Evolutionary conservation across 2,113 vertebrate genomes (phyloP), one percentile per base, ranked within the genome.

Genomic region (Osmerus mordax): DNA sequence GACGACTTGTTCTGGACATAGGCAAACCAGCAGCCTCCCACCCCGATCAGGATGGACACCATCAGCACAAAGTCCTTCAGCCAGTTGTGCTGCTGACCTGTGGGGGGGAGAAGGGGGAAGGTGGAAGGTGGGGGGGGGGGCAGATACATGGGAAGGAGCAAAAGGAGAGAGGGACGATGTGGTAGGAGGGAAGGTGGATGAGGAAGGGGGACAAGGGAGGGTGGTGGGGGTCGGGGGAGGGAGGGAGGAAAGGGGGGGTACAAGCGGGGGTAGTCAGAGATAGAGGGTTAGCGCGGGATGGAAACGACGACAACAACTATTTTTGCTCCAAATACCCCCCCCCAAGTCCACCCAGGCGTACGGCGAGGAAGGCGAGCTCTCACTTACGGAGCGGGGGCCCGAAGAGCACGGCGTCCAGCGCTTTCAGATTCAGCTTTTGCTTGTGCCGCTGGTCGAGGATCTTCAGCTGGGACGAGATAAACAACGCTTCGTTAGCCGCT

Each of bases 21-120:
- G 9, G 97, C 97, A 86, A 99, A 99, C 97, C 97, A 99, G 92
- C 97, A 99, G 77, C 97, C 97, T 16, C 96, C 96, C 62, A 99
- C 94, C 0, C 97, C 97, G 67, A 99, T 98, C 83, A 99, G 93
- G 78, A 99, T 99, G 84, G 97, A 99, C 80, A 99, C 85, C 76
- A 95, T 96, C 75, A 99, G 92, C 77, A 97, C 84, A 74, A 99
- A 97, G 92, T 99, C 97, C 81, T 99, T 99, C 93, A 97, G 93
- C 96, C 96, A 98, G 89, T 98, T 98, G 81, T 98, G 96, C 80
- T 95, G 95, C 16, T 94, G 95, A 80, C 97, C 97, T 99, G 87
- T 4, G 60, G 79, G 19, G n/a, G 1, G 5, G 55, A 14, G 70
- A 1, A 18, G 5, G 5, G 21, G 53, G n/a, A 59, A 5, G 19